Percentiles rank a stretch among this genome's conserved stretches.
Evolutionary conservation across 2,113 vertebrate genomes (phyloP).

Genomic region (Cyphomyrus discorhynchus): DNA sequence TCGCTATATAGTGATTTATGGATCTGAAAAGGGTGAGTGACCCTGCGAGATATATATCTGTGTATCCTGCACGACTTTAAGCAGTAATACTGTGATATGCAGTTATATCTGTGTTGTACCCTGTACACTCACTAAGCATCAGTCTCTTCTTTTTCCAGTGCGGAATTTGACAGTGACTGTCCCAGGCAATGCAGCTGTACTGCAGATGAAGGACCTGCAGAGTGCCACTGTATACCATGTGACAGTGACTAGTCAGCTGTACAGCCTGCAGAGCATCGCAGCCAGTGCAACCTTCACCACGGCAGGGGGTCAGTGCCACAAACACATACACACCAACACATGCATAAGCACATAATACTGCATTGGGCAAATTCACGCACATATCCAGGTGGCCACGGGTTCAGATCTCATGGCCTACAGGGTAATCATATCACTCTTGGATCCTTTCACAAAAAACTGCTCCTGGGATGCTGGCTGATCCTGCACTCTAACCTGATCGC

Average conservation of each 20-base stretch:
- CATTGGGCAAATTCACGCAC: not conserved
- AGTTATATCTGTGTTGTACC: not conserved
- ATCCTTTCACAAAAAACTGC: not conserved
- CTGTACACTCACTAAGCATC: not conserved
- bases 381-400: not conserved
- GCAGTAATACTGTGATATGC: not conserved
- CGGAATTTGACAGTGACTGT: constrained; percentile 63
- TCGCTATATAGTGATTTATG: constrained; percentile 67
- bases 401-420: not conserved
- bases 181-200: constrained; percentile 60
- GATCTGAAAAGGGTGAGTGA: constrained; percentile 67
- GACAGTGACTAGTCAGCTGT: constrained; percentile 67
- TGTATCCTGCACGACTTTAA: not conserved
- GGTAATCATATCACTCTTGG: not conserved
- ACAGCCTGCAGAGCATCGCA: constrained; percentile 60
- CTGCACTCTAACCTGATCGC: not conserved
- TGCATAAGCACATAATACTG: not conserved
- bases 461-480: not conserved
- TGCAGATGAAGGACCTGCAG: constrained; percentile 57
- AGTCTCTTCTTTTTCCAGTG: constrained; percentile 41
- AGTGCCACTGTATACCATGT: constrained; percentile 68
- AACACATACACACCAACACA: not conserved
- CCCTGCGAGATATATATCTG: not conserved
- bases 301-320: constrained; percentile 53
- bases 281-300: constrained; percentile 72